These are phyloP conservation scores for Sicus ferrugineus DNA, from an alignment of 2,888 invertebrate genomes.

Conservation along the genomic window DNA sequence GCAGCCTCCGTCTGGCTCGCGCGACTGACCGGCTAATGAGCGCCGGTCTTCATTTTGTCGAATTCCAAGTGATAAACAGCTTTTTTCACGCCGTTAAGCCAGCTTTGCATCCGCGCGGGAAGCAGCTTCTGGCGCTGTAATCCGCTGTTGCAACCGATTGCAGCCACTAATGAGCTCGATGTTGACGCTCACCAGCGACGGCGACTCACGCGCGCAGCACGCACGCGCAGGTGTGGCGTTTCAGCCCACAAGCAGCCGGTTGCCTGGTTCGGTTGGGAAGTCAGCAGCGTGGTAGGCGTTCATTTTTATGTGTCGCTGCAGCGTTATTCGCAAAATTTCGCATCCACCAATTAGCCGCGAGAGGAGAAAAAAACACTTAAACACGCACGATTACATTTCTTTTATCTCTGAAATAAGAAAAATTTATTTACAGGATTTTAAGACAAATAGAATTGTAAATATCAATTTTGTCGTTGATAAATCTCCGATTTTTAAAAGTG, in stretches of 20 bases:
- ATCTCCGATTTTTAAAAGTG: too few relatives aligned
- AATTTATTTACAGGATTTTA: too few relatives aligned
- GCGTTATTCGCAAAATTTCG: too few relatives aligned
- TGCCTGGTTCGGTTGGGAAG: not conserved
- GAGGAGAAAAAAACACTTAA: too few relatives aligned
- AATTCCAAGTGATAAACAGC: conserved; percentile 17
- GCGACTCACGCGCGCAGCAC: not conserved
- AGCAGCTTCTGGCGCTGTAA: not conserved
- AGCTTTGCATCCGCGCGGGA: not conserved
- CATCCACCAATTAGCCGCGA: too few relatives aligned
- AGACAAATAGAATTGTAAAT: too few relatives aligned
- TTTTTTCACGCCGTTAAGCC: not conserved
- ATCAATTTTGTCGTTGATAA: too few relatives aligned
- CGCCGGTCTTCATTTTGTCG: conserved; percentile 4
- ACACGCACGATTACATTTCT: too few relatives aligned
- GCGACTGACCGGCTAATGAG: conserved; percentile 18
- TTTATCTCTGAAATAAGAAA: too few relatives aligned
- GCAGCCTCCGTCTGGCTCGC: not conserved
- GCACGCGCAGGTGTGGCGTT: not conserved
- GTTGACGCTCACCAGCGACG: conserved; percentile 1
- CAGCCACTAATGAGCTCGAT: conserved; percentile 18
- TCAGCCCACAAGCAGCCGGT: not conserved
- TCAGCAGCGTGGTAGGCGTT: not conserved
- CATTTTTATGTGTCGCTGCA: not conserved
- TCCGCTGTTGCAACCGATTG: conserved; percentile 15